Conservation (phyloP, 2,888 invertebrate genomes). For the Tachystola acroxantha region DNA sequence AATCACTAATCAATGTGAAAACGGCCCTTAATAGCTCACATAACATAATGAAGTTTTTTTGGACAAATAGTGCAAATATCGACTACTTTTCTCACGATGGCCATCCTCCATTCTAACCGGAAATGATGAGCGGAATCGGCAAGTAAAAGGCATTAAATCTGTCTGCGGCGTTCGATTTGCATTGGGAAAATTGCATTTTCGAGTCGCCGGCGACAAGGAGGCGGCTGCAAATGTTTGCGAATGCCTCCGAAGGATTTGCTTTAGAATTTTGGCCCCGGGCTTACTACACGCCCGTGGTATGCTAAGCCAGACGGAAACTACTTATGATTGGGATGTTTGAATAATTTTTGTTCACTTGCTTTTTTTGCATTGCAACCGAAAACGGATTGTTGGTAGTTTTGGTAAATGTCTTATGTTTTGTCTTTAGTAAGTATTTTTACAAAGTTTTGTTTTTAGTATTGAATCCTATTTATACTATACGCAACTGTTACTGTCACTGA, state of each 20-base stretch:
- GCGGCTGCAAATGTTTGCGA: conserved; percentile 54
- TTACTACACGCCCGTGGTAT: conserved; percentile 14
- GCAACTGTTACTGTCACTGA: no score
- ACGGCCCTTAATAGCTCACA: no score
- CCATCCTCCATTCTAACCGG: conserved; percentile 45
- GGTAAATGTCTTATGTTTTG: not conserved
- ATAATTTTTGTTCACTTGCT: no score
- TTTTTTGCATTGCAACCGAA: no score
- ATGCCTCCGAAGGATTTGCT: conserved; percentile 49
- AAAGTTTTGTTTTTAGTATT: no score
- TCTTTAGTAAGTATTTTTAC: no score
- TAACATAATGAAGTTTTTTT: no score
- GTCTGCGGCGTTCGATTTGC: conserved; percentile 71
- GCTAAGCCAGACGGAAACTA: conserved; percentile 16
- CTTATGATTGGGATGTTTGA: conserved; percentile 6
- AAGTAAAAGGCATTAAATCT: conserved; percentile 72
- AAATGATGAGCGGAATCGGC: conserved; percentile 65
- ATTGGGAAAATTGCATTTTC: conserved; percentile 73
- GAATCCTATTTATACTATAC: no score
- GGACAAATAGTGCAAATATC: no score
- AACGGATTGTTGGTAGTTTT: no score
- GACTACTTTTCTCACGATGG: conserved; percentile 26
- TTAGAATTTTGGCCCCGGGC: conserved; percentile 28
- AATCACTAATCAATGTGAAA: no score
- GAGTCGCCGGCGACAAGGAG: conserved; percentile 54